Base-by-base conservation (phyloP, 2,888 invertebrate genomes). In the Synergus gifuensis region DNA sequence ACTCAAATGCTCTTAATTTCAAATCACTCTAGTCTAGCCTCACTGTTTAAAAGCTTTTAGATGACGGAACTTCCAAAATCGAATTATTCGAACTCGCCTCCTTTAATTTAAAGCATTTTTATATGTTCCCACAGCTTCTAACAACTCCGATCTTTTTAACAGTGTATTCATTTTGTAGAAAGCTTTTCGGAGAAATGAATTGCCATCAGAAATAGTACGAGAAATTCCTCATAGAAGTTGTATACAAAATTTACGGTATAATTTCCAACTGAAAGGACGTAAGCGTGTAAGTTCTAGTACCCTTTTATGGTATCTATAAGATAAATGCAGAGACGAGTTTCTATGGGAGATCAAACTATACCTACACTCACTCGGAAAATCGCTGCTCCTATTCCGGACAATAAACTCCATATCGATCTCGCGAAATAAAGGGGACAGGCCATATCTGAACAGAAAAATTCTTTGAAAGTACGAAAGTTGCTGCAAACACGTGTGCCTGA, bases 341-440 rank as follows among this genome's bases (percentile, higher is more conserved):
- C 1, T 40, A 66, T 18, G 11, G 11, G 42, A 42, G 4, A 42
- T n/a, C 42, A 18, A 11, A 66, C 1, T 16, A 63, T 7, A 36
- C 36, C 36, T 36, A 66, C 16, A 40, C 40, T 77, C 66, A 62
- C 76, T 78, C 64, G 66, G 64, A 46, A 76, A 76, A 79, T 79
- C 67, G 44, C 76, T 44, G 44, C 64, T 69, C 46, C 18, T 40
- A 66, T 66, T 36, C 62, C 46, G 36, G 44, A 60, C 66, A 66
- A 66, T 66, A 66, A 66, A 66, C 40, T 42, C 36, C 42, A 42
- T 66, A 66, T 66, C 66, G 66, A 42, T 66, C 66, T 18, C 42
- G 40, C 40, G 16, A 66, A 66, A 66, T 66, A 42, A 66, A 66
- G 42, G 66, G 66, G 18, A 42, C 3, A 40, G 42, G n/a, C 36